phyloP scores from a whole-genome alignment of 2,888 invertebrate genomes.

The Rhingia campestris region DNA sequence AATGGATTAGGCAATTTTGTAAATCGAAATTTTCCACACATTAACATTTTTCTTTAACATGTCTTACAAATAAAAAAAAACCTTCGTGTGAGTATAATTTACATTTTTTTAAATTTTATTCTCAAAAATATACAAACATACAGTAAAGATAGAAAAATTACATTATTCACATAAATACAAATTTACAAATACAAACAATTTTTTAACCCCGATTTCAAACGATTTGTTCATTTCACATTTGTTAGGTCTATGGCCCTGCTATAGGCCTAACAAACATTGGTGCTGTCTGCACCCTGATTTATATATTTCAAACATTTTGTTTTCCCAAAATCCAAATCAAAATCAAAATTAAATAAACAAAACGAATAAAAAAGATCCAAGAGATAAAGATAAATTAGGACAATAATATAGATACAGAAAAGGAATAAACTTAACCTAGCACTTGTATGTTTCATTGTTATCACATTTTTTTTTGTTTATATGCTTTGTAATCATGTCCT shows the following conservation, averaged over 20 bases:
- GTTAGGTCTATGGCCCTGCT: conserved; percentile 1
- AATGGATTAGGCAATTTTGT: too few relatives aligned
- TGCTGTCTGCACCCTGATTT: conserved; percentile 14
- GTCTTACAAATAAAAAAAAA: background rate
- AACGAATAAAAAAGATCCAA: background rate
- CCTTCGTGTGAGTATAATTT: conserved; percentile 10
- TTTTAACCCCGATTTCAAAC: background rate
- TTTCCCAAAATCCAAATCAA: conserved; percentile 26
- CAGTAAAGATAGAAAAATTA: conserved; percentile 6
- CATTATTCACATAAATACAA: conserved; percentile 35
- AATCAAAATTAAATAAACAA: conserved; percentile 10
- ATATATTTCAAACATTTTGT: background rate
- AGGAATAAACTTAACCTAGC: conserved; percentile 49
- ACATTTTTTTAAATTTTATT: conserved; percentile 5
- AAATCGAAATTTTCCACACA: too few relatives aligned
- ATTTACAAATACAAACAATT: conserved; percentile 16
- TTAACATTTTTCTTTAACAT: too few relatives aligned
- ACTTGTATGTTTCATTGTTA: conserved; percentile 56
- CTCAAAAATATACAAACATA: conserved; percentile 24
- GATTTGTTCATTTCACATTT: background rate
- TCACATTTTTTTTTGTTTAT: conserved; percentile 40
- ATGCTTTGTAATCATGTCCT: conserved; percentile 35
- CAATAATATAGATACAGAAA: conserved; percentile 22
- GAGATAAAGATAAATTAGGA: background rate
- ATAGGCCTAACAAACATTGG: background rate